A percentile compares a stretch with the other conserved stretches of the same genome.
These are phyloP conservation scores for Tryphoninae sp. DNA, from an alignment of 2,888 invertebrate species.

Conservation along the genomic window DNA sequence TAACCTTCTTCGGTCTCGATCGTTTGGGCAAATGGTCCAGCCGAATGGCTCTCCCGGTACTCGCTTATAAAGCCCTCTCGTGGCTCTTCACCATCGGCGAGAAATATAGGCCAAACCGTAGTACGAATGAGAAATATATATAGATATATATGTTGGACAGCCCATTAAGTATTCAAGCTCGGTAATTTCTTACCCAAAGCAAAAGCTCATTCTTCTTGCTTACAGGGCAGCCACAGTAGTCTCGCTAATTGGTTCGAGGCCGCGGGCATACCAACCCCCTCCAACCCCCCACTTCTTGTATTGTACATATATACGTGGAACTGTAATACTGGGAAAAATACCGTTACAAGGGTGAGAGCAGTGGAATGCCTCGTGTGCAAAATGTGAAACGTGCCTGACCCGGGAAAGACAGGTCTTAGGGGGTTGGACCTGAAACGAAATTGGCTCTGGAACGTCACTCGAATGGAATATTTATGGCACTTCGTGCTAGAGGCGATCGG, in stretches of 20 bases:
- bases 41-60: slow-evolving; percentile 30
- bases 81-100: slow-evolving; percentile 20
- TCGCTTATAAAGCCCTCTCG: slow-evolving; percentile 40
- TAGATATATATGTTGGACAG: slow-evolving; percentile 30
- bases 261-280: slow-evolving; percentile 15
- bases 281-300: slow-evolving; percentile 14
- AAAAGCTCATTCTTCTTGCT: slow-evolving; percentile 70
- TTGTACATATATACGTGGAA: slow-evolving; percentile 1
- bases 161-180: slow-evolving; percentile 67
- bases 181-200: slow-evolving; percentile 68
- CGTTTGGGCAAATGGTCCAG: slow-evolving; percentile 47
- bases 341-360: slow-evolving; percentile 15
- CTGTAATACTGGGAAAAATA: slow-evolving; percentile 11
- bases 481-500: slow-evolving; percentile 9
- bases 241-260: slow-evolving; percentile 69
- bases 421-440: slow-evolving; percentile 32
- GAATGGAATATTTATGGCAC: slow-evolving; percentile 57
- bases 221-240: slow-evolving; percentile 53
- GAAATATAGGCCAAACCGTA: slow-evolving; percentile 32
- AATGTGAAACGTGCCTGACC: slow-evolving; percentile 48
- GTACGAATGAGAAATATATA: slow-evolving; percentile 60
- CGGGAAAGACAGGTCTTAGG: slow-evolving; percentile 36
- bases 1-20: slow-evolving; percentile 44
- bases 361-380: slow-evolving; percentile 39
- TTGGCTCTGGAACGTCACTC: slow-evolving; percentile 50